Evolutionary conservation across 2,113 vertebrate species (phyloP).

Genomic region (Pycnonotus jocosus): DNA sequence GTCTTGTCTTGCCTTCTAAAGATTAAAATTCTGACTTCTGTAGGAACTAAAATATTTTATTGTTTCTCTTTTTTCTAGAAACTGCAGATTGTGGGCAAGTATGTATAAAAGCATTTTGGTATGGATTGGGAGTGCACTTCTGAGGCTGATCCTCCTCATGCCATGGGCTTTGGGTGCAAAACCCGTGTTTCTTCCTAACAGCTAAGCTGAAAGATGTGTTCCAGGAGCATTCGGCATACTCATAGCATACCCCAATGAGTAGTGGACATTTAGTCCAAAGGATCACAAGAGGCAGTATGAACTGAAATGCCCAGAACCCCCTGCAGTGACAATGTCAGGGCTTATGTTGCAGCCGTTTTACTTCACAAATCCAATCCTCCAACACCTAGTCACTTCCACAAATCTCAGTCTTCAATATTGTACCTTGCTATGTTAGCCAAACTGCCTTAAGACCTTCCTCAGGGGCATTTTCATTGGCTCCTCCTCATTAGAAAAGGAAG

Average conservation of each 20-base stretch:
- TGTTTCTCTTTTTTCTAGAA: background rate
- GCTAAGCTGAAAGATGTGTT: background rate
- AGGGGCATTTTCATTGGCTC: background rate
- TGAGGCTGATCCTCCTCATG: background rate
- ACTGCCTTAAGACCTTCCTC: background rate
- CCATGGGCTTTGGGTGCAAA: background rate
- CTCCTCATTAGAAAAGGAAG: background rate
- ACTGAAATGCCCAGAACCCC: background rate
- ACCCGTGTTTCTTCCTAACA: background rate
- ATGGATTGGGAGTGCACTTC: accelerated
- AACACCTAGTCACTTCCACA: background rate
- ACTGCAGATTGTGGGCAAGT: background rate
- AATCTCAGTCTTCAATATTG: background rate
- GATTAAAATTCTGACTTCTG: background rate
- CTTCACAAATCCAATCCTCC: background rate
- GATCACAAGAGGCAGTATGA: background rate
- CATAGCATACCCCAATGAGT: background rate
- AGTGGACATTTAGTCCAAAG: background rate
- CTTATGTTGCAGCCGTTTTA: background rate
- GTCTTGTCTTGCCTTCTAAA: background rate
- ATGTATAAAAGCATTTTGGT: background rate
- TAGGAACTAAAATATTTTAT: background rate
- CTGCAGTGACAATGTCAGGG: background rate
- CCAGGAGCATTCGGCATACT: background rate
- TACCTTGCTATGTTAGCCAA: background rate